Evolutionary conservation across 23 tunicate genomes (phyloP).

Genomic region (Trididemnum nubilum): DNA sequence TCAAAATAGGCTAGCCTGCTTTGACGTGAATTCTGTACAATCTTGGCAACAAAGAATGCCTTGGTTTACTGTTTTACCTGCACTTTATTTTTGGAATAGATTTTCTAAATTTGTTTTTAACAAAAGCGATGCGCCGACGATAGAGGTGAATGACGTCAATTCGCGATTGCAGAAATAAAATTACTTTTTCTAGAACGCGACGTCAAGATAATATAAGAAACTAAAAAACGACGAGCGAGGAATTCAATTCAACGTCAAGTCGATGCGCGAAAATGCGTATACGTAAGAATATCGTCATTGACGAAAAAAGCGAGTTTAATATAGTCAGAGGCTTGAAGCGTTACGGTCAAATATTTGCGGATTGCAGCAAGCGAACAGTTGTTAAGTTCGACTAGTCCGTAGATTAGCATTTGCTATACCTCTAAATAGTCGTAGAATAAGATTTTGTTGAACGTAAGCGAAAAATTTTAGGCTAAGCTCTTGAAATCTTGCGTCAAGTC

Average conservation of each 20-base stretch:
- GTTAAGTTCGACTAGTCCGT: no score
- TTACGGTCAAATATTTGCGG: no score
- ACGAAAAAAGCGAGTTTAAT: not conserved
- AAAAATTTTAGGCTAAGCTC: no score
- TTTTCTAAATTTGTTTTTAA: not conserved
- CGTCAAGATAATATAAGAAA: not conserved
- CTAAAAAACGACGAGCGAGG: not conserved
- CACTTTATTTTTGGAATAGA: not conserved
- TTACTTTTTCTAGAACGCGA: not conserved
- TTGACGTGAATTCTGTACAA: no score
- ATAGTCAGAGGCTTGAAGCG: not conserved
- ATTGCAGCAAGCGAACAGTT: no score
- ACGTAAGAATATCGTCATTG: not conserved
- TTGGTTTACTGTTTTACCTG: no score
- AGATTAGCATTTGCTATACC: no score
- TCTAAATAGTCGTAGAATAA: no score
- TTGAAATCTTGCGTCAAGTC: no score
- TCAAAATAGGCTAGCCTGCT: no score
- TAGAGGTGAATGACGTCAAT: not conserved
- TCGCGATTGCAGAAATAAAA: not conserved
- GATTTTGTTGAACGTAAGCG: no score
- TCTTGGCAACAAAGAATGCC: no score
- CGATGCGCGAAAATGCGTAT: not conserved
- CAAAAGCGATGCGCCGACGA: not conserved
- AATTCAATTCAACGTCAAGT: constrained; percentile 1